Conservation (phyloP, 2,113 vertebrate species). For the Calidris pugnax region DNA sequence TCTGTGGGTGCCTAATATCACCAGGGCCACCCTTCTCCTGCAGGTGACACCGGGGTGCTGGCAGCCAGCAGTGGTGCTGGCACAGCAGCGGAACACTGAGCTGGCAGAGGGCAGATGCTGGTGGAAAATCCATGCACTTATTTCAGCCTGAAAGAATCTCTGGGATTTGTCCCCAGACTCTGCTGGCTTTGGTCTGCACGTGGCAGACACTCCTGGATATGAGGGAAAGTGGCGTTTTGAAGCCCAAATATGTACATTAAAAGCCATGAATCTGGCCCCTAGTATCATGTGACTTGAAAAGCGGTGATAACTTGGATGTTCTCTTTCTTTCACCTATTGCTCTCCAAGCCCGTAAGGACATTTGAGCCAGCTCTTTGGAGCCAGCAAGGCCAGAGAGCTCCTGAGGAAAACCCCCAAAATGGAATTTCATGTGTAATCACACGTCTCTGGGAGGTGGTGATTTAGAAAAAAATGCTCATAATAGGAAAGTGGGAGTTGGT, state of each 20-base stretch:
- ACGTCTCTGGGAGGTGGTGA: background rate
- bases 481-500: background rate
- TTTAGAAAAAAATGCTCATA: background rate
- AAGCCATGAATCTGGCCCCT: too few species aligned
- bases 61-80: background rate
- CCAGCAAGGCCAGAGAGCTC: background rate
- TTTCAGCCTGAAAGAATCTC: background rate
- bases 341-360: background rate
- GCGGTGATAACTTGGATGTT: background rate
- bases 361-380: background rate
- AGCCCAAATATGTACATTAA: fast-evolving
- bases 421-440: background rate
- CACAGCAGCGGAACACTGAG: fast-evolving
- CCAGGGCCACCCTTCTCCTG: background rate
- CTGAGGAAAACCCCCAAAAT: background rate
- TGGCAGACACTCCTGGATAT: background rate
- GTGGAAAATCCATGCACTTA: background rate
- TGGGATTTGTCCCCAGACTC: background rate
- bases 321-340: background rate
- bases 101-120: background rate
- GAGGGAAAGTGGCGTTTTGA: background rate
- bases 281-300: background rate
- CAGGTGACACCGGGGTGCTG: fast-evolving
- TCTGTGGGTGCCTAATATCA: fast-evolving
- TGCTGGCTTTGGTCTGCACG: background rate